Base-by-base conservation (phyloP, 2,888 invertebrate genomes). In the Blera fallax region DNA sequence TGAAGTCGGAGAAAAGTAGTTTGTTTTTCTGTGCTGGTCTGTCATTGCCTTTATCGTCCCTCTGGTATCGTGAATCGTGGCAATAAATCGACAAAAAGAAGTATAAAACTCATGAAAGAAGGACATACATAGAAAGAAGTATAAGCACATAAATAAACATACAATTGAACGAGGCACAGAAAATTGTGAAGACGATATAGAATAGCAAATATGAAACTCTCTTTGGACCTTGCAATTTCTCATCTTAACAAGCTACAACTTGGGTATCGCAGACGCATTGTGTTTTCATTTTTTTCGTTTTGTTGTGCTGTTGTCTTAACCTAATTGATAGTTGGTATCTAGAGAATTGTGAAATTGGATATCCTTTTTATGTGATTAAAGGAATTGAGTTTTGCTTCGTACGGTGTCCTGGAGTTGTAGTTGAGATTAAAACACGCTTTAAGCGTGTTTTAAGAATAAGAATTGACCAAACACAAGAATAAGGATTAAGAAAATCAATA, bases 251-350 rank as follows among this genome's bases (percentile, higher is more conserved):
- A 65, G 65, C 65, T 27, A 65, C 48, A 45, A 45, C 65, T 60
- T 40, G 37, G 24, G 34, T 29, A 27, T 48, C 14, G 32, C 24
- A 14, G 72, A 50, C 29, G 52, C 45, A 29, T 50, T 62, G 60
- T 54, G 27, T 18, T 11, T 48, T 34, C 16, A n/a, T 52, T 40
- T 14, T 58, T 14, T 56, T 34, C 14, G 32, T 34, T 32, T 24
- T 27, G 11, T 37, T 37, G 32, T 65, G n/a, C 50, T 52, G 34
- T 45, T 70, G 56, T 70, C 29, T 54, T 40, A 69, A 69, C 32
- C 70, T 56, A 76, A 74, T 48, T 56, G 74, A 45, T 65, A 76
- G 74, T 65, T 76, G 74, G 32, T 56, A 64, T 65, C 74, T 64
- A 14, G 74, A 43, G 74, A 27, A 74, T 74, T 64, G 54, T 54